These are phyloP conservation scores for Heliornis fulica DNA, from an alignment of 2,113 vertebrate genomes.

Conservation along the genomic window DNA sequence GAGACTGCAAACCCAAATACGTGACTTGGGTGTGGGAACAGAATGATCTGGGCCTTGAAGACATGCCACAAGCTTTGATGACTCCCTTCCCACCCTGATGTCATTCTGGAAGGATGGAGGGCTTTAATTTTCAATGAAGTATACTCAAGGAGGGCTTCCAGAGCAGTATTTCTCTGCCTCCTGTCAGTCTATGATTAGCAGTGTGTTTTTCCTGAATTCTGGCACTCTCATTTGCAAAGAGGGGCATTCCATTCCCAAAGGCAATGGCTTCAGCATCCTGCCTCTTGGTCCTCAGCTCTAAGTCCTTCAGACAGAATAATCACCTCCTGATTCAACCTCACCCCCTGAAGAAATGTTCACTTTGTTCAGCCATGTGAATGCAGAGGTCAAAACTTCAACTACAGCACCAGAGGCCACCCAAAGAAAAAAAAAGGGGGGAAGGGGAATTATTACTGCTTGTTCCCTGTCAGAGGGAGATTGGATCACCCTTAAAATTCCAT, in stretches of 20 bases:
- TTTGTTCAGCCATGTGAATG: neutral
- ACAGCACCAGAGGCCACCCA: neutral
- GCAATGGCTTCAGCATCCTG: neutral
- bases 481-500: neutral
- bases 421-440: neutral
- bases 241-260: neutral
- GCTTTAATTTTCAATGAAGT: neutral
- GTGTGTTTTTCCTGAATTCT: neutral
- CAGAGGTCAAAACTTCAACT: neutral
- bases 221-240: neutral
- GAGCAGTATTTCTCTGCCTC: neutral
- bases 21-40: neutral
- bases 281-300: neutral
- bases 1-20: neutral
- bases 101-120: neutral
- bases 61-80: fast-evolving
- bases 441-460: neutral
- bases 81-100: neutral
- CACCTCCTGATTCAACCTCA: neutral
- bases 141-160: neutral
- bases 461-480: neutral
- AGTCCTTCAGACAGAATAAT: neutral
- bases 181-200: neutral
- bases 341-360: neutral
- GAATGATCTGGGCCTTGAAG: neutral